A percentile compares a stretch with the other conserved stretches of the same genome.
Conservation (phyloP, 30 jellyfish, hydroid and myxozoan genomes). For the Turritopsis dohrnii region DNA sequence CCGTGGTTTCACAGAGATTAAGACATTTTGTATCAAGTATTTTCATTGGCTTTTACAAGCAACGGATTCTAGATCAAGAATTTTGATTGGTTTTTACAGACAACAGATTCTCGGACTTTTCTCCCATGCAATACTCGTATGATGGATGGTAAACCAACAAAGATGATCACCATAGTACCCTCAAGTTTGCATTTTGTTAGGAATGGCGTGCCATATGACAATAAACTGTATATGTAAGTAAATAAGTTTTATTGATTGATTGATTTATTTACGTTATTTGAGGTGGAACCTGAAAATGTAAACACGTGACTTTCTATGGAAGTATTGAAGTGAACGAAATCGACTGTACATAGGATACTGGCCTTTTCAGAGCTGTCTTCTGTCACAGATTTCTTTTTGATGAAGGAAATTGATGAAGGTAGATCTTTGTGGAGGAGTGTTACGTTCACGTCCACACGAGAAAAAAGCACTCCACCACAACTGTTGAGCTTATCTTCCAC, state of each 20-base stretch:
- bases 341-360: too few species aligned
- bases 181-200: conserved; percentile 11
- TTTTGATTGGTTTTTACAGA: background rate
- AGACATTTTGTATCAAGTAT: background rate
- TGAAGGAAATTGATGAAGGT: too few species aligned
- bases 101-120: background rate
- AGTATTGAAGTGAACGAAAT: too few species aligned
- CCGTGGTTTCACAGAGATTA: background rate
- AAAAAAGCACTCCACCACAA: too few species aligned
- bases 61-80: background rate
- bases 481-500: too few species aligned
- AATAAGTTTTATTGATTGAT: background rate
- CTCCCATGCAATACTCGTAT: background rate
- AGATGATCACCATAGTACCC: conserved; percentile 19
- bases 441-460: too few species aligned
- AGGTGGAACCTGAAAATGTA: background rate
- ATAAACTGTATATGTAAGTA: background rate
- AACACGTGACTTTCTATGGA: background rate
- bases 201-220: conserved; percentile 1
- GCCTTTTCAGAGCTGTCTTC: too few species aligned
- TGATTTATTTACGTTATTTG: background rate
- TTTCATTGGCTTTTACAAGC: background rate
- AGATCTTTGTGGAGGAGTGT: too few species aligned
- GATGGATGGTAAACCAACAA: background rate
- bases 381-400: too few species aligned